phyloP scores from a whole-genome alignment of 2,113 vertebrate genomes.

The human (Homo sapiens) region DNA sequence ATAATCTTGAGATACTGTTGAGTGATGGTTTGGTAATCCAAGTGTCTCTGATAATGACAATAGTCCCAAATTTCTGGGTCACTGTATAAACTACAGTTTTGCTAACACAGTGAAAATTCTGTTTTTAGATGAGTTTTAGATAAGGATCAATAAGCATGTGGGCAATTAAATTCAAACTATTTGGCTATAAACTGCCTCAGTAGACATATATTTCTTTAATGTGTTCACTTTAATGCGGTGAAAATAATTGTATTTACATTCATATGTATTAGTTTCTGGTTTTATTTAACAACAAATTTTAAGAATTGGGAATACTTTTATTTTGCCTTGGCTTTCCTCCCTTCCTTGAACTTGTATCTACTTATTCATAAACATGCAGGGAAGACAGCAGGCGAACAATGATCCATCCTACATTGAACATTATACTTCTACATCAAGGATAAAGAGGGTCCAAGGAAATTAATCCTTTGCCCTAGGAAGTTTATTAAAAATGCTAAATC shows the following conservation, averaged over 20 bases:
- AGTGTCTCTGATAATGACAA: neutral
- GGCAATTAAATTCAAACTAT: conserved; percentile 48
- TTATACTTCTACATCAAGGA: conserved; percentile 47
- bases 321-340: neutral
- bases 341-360: conserved; percentile 7
- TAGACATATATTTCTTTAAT: conserved; percentile 54
- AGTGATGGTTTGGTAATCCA: neutral
- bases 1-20: neutral
- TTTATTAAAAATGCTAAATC: conserved; percentile 81
- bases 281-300: conserved; percentile 64
- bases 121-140: conserved; percentile 52
- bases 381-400: conserved; percentile 19
- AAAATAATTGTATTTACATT: conserved; percentile 57
- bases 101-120: neutral
- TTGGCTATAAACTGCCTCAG: conserved; percentile 30
- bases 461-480: conserved; percentile 75
- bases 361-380: conserved; percentile 54
- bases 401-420: conserved; percentile 40
- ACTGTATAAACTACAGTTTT: conserved; percentile 17
- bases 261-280: conserved; percentile 36
- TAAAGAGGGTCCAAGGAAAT: conserved; percentile 74
- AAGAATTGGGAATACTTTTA: conserved; percentile 29
- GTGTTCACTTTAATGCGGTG: neutral
- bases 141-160: conserved; percentile 59
- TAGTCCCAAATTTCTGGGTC: neutral